Percentiles rank a stretch among this genome's conserved stretches.
Evolutionary conservation across 2,888 invertebrate species (phyloP).

Genomic region (Clunio marinus): DNA sequence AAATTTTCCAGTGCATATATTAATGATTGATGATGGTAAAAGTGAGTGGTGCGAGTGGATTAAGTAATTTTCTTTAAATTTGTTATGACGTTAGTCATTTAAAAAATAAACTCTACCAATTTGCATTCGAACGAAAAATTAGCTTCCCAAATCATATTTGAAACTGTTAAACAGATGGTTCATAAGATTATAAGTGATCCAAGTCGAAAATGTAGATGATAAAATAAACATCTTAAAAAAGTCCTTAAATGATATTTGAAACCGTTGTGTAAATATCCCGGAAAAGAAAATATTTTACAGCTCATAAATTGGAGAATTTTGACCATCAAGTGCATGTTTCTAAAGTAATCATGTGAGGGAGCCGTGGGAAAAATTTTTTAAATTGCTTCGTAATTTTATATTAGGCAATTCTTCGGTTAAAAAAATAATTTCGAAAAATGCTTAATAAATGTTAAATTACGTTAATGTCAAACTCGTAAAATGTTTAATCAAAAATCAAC

Average conservation of each 20-base stretch:
- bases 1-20: constrained; percentile 7
- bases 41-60: constrained; percentile 1
- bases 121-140: background rate
- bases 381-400: too few species aligned
- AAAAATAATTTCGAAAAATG: too few species aligned
- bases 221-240: background rate
- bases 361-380: too few species aligned
- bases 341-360: too few species aligned
- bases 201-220: background rate
- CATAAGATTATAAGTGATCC: background rate
- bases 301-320: background rate
- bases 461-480: too few species aligned
- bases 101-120: background rate
- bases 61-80: background rate
- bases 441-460: too few species aligned
- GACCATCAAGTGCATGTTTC: constrained; percentile 18
- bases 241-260: background rate
- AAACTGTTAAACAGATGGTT: background rate
- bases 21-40: constrained; percentile 29
- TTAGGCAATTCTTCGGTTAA: too few species aligned
- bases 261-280: constrained; percentile 7
- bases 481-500: too few species aligned
- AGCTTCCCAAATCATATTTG: background rate
- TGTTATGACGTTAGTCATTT: background rate
- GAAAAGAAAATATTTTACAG: constrained; percentile 9